Evolutionary conservation across 2,797 vertebrate genomes (phyloP).

Genomic region (Protonibea diacanthus): DNA sequence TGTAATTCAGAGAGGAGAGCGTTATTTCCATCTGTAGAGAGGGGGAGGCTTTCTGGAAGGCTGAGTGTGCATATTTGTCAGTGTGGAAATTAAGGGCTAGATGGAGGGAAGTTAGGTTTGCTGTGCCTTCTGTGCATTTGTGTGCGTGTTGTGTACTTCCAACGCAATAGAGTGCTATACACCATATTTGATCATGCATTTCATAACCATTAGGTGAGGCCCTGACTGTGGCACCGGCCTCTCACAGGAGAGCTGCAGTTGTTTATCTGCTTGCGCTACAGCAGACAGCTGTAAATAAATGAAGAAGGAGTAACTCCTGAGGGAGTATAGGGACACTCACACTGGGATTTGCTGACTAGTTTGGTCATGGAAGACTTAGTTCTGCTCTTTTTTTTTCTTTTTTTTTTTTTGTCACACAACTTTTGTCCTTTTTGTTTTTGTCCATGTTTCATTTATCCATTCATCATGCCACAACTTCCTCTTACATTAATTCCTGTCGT

Average conservation of each 20-base stretch:
- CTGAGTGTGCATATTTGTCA: slow-evolving; percentile 77
- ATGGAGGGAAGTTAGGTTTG: slow-evolving; percentile 36
- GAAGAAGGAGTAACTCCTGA: slow-evolving; percentile 80
- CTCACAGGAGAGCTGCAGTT: slow-evolving; percentile 66
- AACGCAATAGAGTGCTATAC: slow-evolving; percentile 39
- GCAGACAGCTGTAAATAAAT: slow-evolving; percentile 85
- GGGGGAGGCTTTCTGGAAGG: slow-evolving; percentile 55
- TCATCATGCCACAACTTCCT: slow-evolving; percentile 71
- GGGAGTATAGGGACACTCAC: slow-evolving; percentile 62
- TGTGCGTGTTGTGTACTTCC: slow-evolving; percentile 30
- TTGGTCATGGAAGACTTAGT: slow-evolving; percentile 62
- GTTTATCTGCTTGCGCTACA: slow-evolving; percentile 72
- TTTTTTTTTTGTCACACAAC: not conserved
- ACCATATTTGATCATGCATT: slow-evolving; percentile 78
- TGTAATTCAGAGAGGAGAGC: slow-evolving; percentile 54
- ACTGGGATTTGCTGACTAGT: slow-evolving; percentile 77
- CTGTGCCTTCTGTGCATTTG: slow-evolving; percentile 24
- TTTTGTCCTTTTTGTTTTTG: slow-evolving; percentile 59
- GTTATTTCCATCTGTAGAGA: slow-evolving; percentile 59
- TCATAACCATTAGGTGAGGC: slow-evolving; percentile 81
- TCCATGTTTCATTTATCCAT: slow-evolving; percentile 76
- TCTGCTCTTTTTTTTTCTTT: slow-evolving; percentile 28
- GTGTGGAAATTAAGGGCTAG: slow-evolving; percentile 58
- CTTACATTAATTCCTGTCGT: slow-evolving; percentile 81
- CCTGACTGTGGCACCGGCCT: slow-evolving; percentile 56